Evolutionary conservation across 2,113 vertebrate genomes (phyloP), one percentile per base, ranked within the genome.

Genomic region (Stomatorhinus ivindoensis): DNA sequence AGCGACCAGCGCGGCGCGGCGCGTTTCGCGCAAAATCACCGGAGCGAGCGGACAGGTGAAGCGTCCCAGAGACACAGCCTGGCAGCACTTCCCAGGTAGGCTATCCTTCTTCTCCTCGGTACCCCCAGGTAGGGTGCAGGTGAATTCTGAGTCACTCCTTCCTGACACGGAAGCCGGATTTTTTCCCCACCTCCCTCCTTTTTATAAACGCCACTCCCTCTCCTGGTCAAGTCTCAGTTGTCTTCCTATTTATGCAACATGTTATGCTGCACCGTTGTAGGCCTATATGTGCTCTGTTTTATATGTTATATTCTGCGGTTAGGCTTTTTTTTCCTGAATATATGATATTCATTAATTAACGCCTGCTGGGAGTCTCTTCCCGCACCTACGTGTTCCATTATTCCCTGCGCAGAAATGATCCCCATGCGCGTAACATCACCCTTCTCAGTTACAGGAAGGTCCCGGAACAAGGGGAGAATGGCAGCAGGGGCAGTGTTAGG

Each of bases 401-500:
- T 50, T 48, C 27, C 31, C 24, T 51, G 47, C 85, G n/a, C 19
- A 15, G 24, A 50, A 51, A 47, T 86, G 46, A 47, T 17, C 31
- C 11, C 48, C 15, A 17, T 73, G 19, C 31, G 31, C 69, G 21
- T 53, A 21, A 47, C 87, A 24, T 46, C 58, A 47, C 3, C 42
- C 47, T 48, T 51, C 27, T 80, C 24, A 35, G 48, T 88, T 82
- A 39, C 88, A 51, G 2, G 65, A 82, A 80, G 88, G 27, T 88
- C 44, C 46, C 27, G 42, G 80, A 89, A 35, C 21, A 89, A 35
- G 31, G 24, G 88, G 76, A 61, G 31, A 87, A 87, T 46, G 80
- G 65, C 27, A 80, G 92, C 88, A 90, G 91, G 90, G 91, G 90
- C 91, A 89, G 91, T 42, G 88, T 85, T 21, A 86, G 91, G 91